Percentiles rank a stretch among this genome's conserved stretches.
These are phyloP conservation scores for Calyptommatus sinebrachiatus DNA, from an alignment of 2,113 vertebrate species.

Conservation along the genomic window DNA sequence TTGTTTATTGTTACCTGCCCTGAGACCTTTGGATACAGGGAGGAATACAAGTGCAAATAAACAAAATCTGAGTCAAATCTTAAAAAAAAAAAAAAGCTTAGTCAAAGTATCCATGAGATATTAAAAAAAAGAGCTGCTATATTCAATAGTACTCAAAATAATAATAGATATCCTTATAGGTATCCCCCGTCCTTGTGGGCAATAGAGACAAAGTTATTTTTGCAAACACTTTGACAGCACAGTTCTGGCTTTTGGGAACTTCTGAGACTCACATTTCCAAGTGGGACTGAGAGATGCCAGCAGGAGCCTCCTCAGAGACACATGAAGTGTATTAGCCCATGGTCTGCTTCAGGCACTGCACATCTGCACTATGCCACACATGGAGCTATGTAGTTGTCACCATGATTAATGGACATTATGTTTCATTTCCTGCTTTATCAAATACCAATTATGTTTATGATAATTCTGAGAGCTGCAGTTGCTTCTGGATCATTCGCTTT, in stretches of 20 bases:
- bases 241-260: not conserved
- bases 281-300: not conserved
- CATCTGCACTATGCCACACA: not conserved
- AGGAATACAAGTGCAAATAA: not conserved
- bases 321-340: not conserved
- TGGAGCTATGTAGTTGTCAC: slow-evolving; percentile 40
- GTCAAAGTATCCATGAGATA: not conserved
- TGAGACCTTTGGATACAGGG: too few species aligned
- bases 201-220: not conserved
- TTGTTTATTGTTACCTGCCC: too few species aligned
- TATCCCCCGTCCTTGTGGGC: not conserved
- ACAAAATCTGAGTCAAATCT: not conserved
- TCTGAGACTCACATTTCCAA: not conserved
- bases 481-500: slow-evolving; percentile 58
- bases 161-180: not conserved
- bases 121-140: not conserved
- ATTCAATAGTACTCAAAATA: not conserved
- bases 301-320: not conserved
- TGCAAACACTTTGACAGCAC: not conserved
- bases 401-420: slow-evolving; percentile 46
- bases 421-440: slow-evolving; percentile 57
- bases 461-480: slow-evolving; percentile 43
- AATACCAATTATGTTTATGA: slow-evolving; percentile 51
- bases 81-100: not conserved
- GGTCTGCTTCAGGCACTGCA: not conserved